Base-by-base conservation (phyloP, 2,797 vertebrate species). In the Lepilemur ruficaudatus region DNA sequence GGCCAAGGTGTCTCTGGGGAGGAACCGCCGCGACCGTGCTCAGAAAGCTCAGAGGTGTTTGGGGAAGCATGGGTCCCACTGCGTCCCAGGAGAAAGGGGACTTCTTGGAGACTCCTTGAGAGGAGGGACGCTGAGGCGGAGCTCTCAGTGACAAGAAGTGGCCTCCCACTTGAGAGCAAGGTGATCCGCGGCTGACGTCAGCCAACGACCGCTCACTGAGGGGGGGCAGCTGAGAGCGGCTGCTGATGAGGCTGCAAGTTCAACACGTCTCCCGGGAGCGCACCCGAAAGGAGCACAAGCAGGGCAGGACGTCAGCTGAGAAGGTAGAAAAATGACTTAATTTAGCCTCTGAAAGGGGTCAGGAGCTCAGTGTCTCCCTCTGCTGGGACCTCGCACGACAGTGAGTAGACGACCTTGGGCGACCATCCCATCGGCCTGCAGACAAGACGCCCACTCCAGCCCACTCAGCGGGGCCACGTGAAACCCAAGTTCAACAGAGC, bases 181-280 rank as follows among this genome's bases (percentile, higher is more conserved):
- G 92, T 50, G 72, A 90, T 20, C 96, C 82, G 41, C 69, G 63
- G 43, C 14, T 92, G 4, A 35, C 94, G 96, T 90, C 93, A 94
- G 0, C 82, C 0, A 81, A 89, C 85, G 93, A 82, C 43, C 95
- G 63, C 72, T 83, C 94, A 73, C 87, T 73, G 38, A 50, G 76
- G 52, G n/a, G 96, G 75, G 82, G 70, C 93, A 30, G 32, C 0
- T 81, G 87, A 78, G 20, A 95, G 89, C 32, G 30, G 92, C 46
- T 32, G 92, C 50, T 20, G 43, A 28, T 1, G 30, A 22, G 41
- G 0, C 1, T 17, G 22, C 28, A 2, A 30, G 35, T 0, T 22
- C 4, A 20, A 7, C 7, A 5, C 2, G 0, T 7, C 30, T 32
- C 30, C 50, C 1, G 23, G 32, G n/a, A 48, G 35, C 10, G 32